Evolutionary conservation across 2,888 invertebrate genomes (phyloP).

Genomic region (Xanthostigma xanthostigma): DNA sequence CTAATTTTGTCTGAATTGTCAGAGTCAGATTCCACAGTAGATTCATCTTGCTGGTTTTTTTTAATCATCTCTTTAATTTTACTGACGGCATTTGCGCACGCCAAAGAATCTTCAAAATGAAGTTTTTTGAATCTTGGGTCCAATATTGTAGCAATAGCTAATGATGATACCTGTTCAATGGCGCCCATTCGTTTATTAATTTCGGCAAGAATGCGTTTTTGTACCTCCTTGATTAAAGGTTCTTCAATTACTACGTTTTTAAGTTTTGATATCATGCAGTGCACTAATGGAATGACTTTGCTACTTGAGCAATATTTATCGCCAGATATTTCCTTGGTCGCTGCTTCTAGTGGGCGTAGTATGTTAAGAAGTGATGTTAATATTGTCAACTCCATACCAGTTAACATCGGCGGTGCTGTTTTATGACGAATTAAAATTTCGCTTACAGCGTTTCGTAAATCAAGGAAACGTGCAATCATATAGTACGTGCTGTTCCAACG

Average conservation of each 20-base stretch:
- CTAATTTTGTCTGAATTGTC: background rate
- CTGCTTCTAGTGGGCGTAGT: constrained; percentile 18
- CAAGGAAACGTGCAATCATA: constrained; percentile 19
- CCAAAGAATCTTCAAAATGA: constrained; percentile 11
- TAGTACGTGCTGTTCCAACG: constrained; percentile 18
- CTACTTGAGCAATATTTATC: constrained; percentile 19
- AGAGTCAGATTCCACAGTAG: constrained; percentile 1
- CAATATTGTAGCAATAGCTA: constrained; percentile 17
- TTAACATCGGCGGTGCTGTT: constrained; percentile 18
- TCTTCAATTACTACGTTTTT: constrained; percentile 1
- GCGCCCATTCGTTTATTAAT: constrained; percentile 14
- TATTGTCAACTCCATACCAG: constrained; percentile 14
- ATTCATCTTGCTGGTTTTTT: background rate
- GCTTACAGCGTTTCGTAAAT: constrained; percentile 15
- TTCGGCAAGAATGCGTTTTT: constrained; percentile 11
- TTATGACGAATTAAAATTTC: constrained; percentile 17
- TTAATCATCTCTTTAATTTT: background rate
- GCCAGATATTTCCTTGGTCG: constrained; percentile 19
- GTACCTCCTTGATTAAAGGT: constrained; percentile 9
- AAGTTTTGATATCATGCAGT: constrained; percentile 11
- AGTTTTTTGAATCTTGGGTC: constrained; percentile 20
- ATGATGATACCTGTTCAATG: constrained; percentile 12
- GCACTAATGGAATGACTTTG: constrained; percentile 16
- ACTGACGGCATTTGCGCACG: constrained; percentile 12
- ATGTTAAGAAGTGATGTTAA: constrained; percentile 15